These are phyloP conservation scores for Scrobipalpa costella DNA, from an alignment of 2,888 invertebrate genomes.

Conservation along the genomic window DNA sequence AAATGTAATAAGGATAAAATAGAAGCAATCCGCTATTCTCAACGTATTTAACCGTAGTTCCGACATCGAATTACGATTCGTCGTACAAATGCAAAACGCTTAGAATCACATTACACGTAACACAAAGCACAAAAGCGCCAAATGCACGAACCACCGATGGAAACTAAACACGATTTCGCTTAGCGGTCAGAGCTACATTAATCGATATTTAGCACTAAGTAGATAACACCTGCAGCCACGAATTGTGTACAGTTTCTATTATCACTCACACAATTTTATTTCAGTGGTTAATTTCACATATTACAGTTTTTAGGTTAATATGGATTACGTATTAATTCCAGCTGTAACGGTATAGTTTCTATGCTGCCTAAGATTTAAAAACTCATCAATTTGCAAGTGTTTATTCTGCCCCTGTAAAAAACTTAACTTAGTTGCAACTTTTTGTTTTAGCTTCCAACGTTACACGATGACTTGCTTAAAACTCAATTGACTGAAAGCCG, in stretches of 20 bases:
- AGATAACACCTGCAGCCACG: not conserved
- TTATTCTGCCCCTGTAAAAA: not conserved
- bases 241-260: not conserved
- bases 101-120: not conserved
- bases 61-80: not conserved
- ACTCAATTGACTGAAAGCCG: not conserved
- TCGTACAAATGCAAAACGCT: constrained; percentile 7
- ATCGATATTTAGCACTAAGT: constrained; percentile 4
- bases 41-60: too few relatives aligned
- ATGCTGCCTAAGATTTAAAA: too few relatives aligned
- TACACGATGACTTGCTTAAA: constrained; percentile 9
- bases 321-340: too few relatives aligned
- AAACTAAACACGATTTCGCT: not conserved
- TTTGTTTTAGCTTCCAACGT: not conserved
- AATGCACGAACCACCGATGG: not conserved
- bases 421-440: not conserved
- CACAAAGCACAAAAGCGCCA: constrained; percentile 6
- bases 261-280: not conserved
- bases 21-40: too few relatives aligned
- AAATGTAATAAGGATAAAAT: too few relatives aligned
- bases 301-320: too few relatives aligned
- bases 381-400: not conserved
- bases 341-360: too few relatives aligned
- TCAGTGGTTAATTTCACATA: too few relatives aligned
- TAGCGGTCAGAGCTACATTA: constrained; percentile 6